phyloP scores from a whole-genome alignment of 1,140 invertebrate genomes.

The Dendroctonus ponderosae region DNA sequence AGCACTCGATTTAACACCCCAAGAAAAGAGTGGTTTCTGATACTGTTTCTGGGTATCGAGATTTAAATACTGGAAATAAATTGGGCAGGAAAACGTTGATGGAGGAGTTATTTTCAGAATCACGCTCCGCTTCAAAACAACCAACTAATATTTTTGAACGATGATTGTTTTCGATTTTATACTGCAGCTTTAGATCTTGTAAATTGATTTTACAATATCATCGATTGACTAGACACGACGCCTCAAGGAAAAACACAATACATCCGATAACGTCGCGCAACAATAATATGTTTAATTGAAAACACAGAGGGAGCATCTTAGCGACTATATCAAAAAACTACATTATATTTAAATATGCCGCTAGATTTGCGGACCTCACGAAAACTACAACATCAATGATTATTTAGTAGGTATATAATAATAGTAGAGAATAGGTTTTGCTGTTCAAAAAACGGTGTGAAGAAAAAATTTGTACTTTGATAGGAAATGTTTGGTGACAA shows the following conservation, averaged over 20 bases:
- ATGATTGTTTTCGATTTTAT: no score
- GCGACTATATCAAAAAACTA: conserved; percentile 36
- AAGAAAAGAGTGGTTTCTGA: no score
- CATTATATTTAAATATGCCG: conserved; percentile 34
- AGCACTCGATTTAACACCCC: no score
- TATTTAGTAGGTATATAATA: conserved; percentile 23
- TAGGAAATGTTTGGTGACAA: conserved; percentile 41
- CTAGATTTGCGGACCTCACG: conserved; percentile 38
- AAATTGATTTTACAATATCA: conserved; percentile 20
- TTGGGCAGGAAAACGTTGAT: no score
- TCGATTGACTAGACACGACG: conserved; percentile 1
- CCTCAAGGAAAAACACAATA: conserved; percentile 18
- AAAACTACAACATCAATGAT: conserved; percentile 46
- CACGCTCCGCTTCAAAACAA: no score
- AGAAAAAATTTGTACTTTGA: conserved; percentile 47
- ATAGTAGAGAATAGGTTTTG: conserved; percentile 27
- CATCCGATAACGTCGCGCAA: conserved; percentile 14
- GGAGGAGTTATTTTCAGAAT: no score
- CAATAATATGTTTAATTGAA: conserved; percentile 47
- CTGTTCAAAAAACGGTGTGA: conserved; percentile 29
- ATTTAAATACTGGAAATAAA: no score
- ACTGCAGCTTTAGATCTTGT: no score
- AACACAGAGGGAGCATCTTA: conserved; percentile 48
- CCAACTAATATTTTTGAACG: no score
- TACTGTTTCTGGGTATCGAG: no score